A percentile compares a stretch with the other conserved stretches of the same genome.
phyloP scores from a whole-genome alignment of 2,888 invertebrate species.

The Myopa testacea region DNA sequence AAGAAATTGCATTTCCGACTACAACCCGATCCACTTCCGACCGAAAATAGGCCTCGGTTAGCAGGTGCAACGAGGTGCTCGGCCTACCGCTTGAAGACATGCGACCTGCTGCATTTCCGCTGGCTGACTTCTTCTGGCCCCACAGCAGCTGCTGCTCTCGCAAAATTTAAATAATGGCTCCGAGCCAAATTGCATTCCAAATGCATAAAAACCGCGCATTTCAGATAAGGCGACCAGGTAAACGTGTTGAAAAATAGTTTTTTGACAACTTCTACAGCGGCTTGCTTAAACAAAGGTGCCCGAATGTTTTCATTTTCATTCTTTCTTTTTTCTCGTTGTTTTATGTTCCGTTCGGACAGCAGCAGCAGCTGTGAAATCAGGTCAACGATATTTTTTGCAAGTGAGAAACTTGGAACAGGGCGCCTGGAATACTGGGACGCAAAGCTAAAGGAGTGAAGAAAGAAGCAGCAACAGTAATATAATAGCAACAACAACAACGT shows the following conservation, averaged over 20 bases:
- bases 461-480: not conserved
- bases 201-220: slow-evolving; percentile 2
- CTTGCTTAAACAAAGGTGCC: too few species aligned
- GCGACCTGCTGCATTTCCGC: too few species aligned
- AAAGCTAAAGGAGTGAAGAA: too few species aligned
- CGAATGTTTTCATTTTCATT: too few species aligned
- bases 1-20: too few species aligned
- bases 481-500: not conserved
- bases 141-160: not conserved
- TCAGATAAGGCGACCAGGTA: not conserved
- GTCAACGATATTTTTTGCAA: slow-evolving; percentile 5
- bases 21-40: not conserved
- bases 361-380: not conserved
- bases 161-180: slow-evolving; percentile 17
- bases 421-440: not conserved
- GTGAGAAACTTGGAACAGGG: not conserved
- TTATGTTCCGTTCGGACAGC: too few species aligned
- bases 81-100: not conserved
- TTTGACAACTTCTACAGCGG: not conserved
- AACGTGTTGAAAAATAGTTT: slow-evolving; percentile 14
- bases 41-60: not conserved
- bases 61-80: not conserved
- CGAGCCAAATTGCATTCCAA: slow-evolving; percentile 20
- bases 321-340: too few species aligned
- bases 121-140: not conserved